Evolutionary conservation across 2,888 invertebrate genomes (phyloP).

Genomic region (Teleogryllus oceanicus): DNA sequence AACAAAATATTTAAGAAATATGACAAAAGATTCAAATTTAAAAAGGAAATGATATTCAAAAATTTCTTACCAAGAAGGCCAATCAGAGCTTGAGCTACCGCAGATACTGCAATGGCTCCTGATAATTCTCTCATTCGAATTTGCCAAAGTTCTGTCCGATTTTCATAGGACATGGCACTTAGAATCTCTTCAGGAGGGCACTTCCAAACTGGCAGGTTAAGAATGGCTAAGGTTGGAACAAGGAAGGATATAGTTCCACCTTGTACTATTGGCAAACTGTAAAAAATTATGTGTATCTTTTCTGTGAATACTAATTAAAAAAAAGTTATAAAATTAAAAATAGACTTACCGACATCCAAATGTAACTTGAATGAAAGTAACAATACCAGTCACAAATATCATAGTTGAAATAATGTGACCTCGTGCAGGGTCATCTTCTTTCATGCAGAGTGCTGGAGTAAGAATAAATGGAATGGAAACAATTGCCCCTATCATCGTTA

Average conservation of each 20-base stretch:
- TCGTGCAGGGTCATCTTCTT: slow-evolving; percentile 66
- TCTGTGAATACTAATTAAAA: background rate
- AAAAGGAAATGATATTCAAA: too few species aligned
- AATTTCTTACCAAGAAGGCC: slow-evolving; percentile 51
- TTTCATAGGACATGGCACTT: slow-evolving; percentile 53
- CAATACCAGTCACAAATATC: slow-evolving; percentile 76
- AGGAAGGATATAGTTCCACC: slow-evolving; percentile 77
- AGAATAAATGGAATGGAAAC: slow-evolving; percentile 78
- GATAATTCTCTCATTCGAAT: slow-evolving; percentile 74
- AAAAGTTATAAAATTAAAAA: background rate
- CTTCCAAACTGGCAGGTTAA: slow-evolving; percentile 66
- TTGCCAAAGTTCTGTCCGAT: slow-evolving; percentile 66
- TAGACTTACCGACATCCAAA: slow-evolving; percentile 62
- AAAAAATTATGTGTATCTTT: background rate
- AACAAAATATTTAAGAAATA: too few species aligned
- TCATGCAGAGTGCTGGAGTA: slow-evolving; percentile 77
- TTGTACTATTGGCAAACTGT: slow-evolving; percentile 67
- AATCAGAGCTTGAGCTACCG: slow-evolving; percentile 69
- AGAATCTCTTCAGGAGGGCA: slow-evolving; percentile 59
- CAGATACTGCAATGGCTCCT: slow-evolving; percentile 77
- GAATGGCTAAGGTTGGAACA: slow-evolving; percentile 72
- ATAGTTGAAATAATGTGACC: slow-evolving; percentile 77
- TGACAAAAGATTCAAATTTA: too few species aligned
- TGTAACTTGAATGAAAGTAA: slow-evolving; percentile 69
- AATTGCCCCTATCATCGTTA: slow-evolving; percentile 82